Conservation (phyloP, 2,888 invertebrate species). For the Latrodectus hesperus region DNA sequence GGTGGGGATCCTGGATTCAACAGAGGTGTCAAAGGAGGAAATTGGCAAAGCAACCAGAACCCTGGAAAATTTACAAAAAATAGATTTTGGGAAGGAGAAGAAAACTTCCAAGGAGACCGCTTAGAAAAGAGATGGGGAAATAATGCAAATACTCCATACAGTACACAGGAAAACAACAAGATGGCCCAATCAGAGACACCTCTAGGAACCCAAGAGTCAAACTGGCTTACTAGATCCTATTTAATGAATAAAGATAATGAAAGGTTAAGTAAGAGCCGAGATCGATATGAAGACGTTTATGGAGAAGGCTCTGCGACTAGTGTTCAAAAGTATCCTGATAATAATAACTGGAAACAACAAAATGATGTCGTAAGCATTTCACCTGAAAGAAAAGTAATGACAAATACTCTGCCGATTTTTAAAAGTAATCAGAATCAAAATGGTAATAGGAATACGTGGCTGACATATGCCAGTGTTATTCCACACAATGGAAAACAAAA, state of each 20-base stretch:
- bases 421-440: too few species aligned
- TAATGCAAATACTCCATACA: not conserved
- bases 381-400: not conserved
- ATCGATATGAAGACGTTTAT: not conserved
- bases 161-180: not conserved
- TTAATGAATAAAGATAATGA: not conserved
- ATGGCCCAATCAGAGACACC: not conserved
- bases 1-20: not conserved
- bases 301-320: not conserved
- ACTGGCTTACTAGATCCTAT: not conserved
- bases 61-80: not conserved
- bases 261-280: not conserved
- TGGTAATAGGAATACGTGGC: too few species aligned
- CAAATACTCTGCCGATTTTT: too few species aligned
- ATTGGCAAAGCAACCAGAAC: not conserved
- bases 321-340: not conserved
- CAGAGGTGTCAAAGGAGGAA: slow-evolving; percentile 2
- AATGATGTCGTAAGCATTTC: not conserved
- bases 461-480: too few species aligned
- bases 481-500: not conserved
- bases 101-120: not conserved
- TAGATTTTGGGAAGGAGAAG: not conserved
- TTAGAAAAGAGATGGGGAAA: not conserved
- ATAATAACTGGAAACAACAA: not conserved
- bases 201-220: not conserved